Percentiles rank a stretch among this genome's conserved stretches.
Conservation (phyloP, 2,113 vertebrate species). For the Oriolus oriolus region DNA sequence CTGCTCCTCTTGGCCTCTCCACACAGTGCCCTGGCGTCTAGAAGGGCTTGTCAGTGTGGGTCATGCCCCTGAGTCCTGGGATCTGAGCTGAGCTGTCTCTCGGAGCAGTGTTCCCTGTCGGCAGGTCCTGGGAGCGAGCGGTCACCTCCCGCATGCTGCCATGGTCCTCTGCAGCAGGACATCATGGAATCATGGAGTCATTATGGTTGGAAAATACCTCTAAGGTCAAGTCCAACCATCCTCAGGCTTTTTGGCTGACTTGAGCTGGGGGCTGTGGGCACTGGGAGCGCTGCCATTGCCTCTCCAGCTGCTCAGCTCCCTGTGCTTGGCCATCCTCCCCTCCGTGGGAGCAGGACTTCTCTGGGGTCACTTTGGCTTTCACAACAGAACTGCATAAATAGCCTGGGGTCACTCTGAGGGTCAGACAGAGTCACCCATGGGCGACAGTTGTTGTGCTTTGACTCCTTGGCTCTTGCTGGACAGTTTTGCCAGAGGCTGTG, state of each 20-base stretch:
- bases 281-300: background rate
- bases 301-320: background rate
- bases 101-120: rapidly evolving
- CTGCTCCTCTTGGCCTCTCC: background rate
- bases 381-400: rapidly evolving
- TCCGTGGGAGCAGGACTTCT: rapidly evolving
- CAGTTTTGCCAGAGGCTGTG: background rate
- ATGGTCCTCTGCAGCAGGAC: background rate
- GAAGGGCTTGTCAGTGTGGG: background rate
- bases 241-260: background rate
- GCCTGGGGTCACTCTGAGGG: rapidly evolving
- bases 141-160: rapidly evolving
- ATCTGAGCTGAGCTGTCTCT: background rate
- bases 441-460: background rate
- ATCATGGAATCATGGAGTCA: rapidly evolving
- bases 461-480: background rate
- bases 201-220: background rate
- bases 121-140: background rate
- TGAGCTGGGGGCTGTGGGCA: background rate
- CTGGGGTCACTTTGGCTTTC: background rate
- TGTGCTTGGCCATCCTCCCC: background rate
- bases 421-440: background rate
- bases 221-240: background rate
- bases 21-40: rapidly evolving
- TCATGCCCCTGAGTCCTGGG: background rate